Base-by-base conservation (phyloP, 2,888 invertebrate genomes). In the Smittia sp. region DNA sequence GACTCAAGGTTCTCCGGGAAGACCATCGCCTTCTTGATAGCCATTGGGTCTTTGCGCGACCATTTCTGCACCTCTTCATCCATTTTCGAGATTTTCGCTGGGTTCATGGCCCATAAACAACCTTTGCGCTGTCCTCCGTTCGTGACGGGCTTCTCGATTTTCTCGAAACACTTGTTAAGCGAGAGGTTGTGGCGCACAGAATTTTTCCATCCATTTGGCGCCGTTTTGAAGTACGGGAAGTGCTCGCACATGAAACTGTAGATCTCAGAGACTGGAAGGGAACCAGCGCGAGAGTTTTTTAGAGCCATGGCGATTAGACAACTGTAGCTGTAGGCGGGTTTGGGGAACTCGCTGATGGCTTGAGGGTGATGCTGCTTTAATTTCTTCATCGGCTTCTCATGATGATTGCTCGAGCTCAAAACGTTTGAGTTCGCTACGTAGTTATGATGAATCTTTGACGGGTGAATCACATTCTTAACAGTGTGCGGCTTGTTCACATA, bases 211-310 rank as follows among this genome's bases (percentile, higher is more conserved):
- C 98, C 98, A 80, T 92, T 94, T 22, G 97, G 98, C 9, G 98
- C 98, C 0, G 96, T 97, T 84, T 96, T 96, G 82, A 98, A 98
- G 82, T 97, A 98, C 0, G 98, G 98, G 81, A 98, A 98, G 82
- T 98, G 96, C 83, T 96, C 94, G 81, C 96, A 98, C 93, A 98
- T 97, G 80, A 98, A 98, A 81, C 94, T 96, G 83, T 98, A 98
- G 78, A 98, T 98, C 85, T 98, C 98, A 11, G 96, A 96, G 39
- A 98, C 98, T 1, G 98, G 98, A 78, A 98, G 84, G 78, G 95
- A 94, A 74, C 98, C 98, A 74, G 92, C 92, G 78, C 91, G 88
- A 75, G 97, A 96, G 82, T 98, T 98, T 83, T 98, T 98, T 76
- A 98, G 84, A 2, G 98, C 97, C 93, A 98, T 92, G 0, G 98